Percentiles rank a stretch among this genome's conserved stretches.
These are phyloP conservation scores for Megaceryle alcyon DNA, from an alignment of 2,797 vertebrate species.

Conservation along the genomic window DNA sequence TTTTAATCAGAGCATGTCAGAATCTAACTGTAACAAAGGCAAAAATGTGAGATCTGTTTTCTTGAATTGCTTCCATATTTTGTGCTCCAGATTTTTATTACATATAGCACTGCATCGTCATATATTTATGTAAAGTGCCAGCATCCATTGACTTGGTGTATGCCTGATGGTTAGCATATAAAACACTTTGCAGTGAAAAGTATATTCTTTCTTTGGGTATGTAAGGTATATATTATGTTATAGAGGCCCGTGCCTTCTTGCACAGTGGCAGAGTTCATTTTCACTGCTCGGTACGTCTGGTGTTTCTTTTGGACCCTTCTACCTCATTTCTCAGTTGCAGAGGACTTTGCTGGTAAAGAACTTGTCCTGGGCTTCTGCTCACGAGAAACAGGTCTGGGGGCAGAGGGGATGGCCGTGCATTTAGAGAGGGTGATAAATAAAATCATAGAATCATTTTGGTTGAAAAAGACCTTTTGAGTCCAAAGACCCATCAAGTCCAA, in stretches of 20 bases:
- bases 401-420: not conserved
- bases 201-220: conserved; percentile 23
- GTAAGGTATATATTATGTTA: conserved; percentile 19
- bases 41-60: conserved; percentile 84
- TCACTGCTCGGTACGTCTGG: not conserved
- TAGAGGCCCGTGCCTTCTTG: not conserved
- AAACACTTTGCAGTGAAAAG: conserved; percentile 41
- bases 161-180: conserved; percentile 74
- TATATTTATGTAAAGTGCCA: conserved; percentile 85
- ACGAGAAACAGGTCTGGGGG: fast-evolving
- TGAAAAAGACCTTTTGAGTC: not conserved
- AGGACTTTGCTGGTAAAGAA: not conserved
- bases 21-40: conserved; percentile 79
- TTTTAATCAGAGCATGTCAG: conserved; percentile 83
- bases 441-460: not conserved
- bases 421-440: not conserved
- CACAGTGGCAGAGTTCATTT: conserved; percentile 28
- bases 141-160: conserved; percentile 74
- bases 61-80: conserved; percentile 83
- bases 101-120: conserved; percentile 78
- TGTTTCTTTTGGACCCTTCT: conserved; percentile 37
- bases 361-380: not conserved
- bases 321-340: not conserved
- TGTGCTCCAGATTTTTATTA: conserved; percentile 81
- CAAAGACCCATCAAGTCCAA: not conserved